Evolutionary conservation across 2,888 invertebrate genomes (phyloP).

Genomic region (Taphrorychus bicolor): DNA sequence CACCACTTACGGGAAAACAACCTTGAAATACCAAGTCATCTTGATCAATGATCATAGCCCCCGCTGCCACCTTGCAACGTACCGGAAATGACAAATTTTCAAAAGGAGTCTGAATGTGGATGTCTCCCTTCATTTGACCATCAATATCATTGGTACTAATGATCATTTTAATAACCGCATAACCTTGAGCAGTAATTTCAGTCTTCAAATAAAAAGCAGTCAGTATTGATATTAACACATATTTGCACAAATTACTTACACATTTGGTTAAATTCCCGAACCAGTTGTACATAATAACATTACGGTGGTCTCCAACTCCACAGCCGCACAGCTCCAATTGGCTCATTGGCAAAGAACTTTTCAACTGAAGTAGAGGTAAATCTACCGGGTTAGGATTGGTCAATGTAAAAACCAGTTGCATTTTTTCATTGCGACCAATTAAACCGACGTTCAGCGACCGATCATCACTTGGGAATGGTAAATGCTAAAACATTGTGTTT

Average conservation of each 20-base stretch:
- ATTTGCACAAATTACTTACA: conserved; percentile 48
- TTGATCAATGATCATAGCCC: conserved; percentile 73
- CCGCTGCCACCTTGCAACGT: conserved; percentile 76
- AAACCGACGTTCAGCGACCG: conserved; percentile 69
- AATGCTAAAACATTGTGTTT: conserved; percentile 49
- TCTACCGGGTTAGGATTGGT: conserved; percentile 79
- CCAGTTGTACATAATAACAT: conserved; percentile 55
- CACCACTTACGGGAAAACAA: conserved; percentile 80
- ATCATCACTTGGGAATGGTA: conserved; percentile 57
- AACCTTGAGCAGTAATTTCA: conserved; percentile 66
- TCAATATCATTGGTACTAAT: conserved; percentile 74
- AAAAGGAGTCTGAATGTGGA: conserved; percentile 75
- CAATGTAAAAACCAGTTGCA: conserved; percentile 74
- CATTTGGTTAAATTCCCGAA: conserved; percentile 56
- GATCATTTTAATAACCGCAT: conserved; percentile 75
- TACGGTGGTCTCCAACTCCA: conserved; percentile 60
- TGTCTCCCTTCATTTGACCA: conserved; percentile 71
- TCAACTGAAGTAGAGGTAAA: conserved; percentile 68
- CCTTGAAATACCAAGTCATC: conserved; percentile 74
- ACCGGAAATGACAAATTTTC: conserved; percentile 76
- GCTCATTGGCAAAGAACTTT: conserved; percentile 67
- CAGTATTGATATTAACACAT: neutral
- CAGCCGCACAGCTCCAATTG: conserved; percentile 70
- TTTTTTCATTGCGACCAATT: conserved; percentile 69
- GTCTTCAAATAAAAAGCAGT: conserved; percentile 57